phyloP scores from a whole-genome alignment of 2,113 vertebrate genomes.

The Prunella himalayana region DNA sequence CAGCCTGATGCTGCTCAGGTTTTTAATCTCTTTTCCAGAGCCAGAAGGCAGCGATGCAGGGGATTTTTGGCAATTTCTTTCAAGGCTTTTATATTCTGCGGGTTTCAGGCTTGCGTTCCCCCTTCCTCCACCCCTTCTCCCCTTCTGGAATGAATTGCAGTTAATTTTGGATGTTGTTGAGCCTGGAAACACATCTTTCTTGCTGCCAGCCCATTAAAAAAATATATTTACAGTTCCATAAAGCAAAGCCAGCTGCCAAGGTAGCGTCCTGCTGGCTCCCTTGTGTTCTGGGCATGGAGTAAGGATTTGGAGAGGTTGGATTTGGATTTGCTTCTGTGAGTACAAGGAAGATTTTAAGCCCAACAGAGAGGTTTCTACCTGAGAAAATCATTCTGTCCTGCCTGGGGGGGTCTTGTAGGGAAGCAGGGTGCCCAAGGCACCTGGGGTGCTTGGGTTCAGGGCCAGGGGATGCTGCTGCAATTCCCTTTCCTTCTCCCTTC shows the following conservation, averaged over 20 bases:
- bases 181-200: slow-evolving; percentile 36
- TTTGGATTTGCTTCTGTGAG: not conserved
- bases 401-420: not conserved
- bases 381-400: not conserved
- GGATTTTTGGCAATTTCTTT: slow-evolving; percentile 20
- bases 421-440: not conserved
- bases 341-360: not conserved
- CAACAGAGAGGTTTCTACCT: not conserved
- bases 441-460: not conserved
- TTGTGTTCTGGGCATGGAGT: not conserved
- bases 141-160: slow-evolving; percentile 31
- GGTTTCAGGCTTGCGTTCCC: not conserved
- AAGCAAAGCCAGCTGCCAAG: slow-evolving; percentile 62
- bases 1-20: slow-evolving; percentile 3
- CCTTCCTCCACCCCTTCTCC: not conserved
- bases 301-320: not conserved
- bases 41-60: slow-evolving; percentile 36
- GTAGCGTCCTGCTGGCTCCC: slow-evolving; percentile 12
- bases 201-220: slow-evolving; percentile 56
- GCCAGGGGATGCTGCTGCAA: not conserved
- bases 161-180: slow-evolving; percentile 44
- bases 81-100: slow-evolving; percentile 21
- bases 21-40: slow-evolving; percentile 37
- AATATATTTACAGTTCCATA: slow-evolving; percentile 58
- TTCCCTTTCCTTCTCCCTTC: not conserved